Conservation (phyloP, 2,113 vertebrate species). For the Stomatorhinus ivindoensis region DNA sequence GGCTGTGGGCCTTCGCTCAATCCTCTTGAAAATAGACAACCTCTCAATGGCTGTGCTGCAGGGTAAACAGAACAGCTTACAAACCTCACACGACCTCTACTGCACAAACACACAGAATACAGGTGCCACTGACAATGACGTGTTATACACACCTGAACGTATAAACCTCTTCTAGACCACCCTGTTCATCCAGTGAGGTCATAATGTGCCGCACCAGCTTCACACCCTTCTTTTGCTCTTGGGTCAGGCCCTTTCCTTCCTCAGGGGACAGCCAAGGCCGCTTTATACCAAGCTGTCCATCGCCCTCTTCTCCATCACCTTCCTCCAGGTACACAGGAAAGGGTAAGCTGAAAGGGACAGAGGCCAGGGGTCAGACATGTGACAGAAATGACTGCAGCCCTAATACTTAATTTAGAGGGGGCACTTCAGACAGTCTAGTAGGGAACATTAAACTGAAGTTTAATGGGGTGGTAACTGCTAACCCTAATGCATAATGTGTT, state of each 20-base stretch:
- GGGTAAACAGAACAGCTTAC: not conserved
- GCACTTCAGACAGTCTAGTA: not conserved
- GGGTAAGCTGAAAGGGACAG: constrained; percentile 66
- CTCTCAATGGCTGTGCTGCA: constrained; percentile 76
- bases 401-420: not conserved
- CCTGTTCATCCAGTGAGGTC: constrained; percentile 72
- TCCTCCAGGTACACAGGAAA: constrained; percentile 59
- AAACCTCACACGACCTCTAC: not conserved
- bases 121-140: not conserved
- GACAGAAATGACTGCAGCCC: not conserved
- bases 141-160: constrained; percentile 70
- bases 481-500: not conserved
- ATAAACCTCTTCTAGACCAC: constrained; percentile 79
- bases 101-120: not conserved
- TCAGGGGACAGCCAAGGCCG: constrained; percentile 20
- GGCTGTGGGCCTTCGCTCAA: constrained; percentile 61
- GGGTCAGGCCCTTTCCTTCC: constrained; percentile 64
- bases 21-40: constrained; percentile 79
- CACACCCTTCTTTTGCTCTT: constrained; percentile 68
- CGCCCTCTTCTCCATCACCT: constrained; percentile 24
- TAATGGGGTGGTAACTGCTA: not conserved
- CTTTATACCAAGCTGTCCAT: constrained; percentile 22
- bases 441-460: not conserved
- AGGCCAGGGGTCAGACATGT: not conserved
- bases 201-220: constrained; percentile 73